A percentile compares a stretch with the other conserved stretches of the same genome.
phyloP scores from a whole-genome alignment of 2,888 invertebrate genomes.

The Coleophora deauratella region DNA sequence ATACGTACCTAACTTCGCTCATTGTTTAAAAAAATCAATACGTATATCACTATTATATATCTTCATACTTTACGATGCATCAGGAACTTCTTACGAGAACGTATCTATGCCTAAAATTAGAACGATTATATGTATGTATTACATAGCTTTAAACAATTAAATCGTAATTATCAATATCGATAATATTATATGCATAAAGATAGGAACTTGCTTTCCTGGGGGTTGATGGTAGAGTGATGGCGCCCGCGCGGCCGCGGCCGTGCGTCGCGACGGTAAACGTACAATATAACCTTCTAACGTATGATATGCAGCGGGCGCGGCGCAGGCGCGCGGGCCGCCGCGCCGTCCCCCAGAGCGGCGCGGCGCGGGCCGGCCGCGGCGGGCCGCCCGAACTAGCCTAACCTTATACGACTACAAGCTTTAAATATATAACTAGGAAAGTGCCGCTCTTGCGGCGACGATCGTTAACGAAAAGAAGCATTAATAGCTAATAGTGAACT shows the following conservation, averaged over 20 bases:
- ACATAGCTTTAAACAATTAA: slow-evolving; percentile 76
- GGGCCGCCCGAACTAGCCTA: slow-evolving; percentile 61
- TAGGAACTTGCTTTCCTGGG: slow-evolving; percentile 76
- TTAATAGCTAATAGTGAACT: slow-evolving; percentile 75
- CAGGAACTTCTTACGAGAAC: slow-evolving; percentile 76
- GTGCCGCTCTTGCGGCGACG: slow-evolving; percentile 57
- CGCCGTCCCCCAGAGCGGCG: slow-evolving; percentile 70
- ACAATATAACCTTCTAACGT: slow-evolving; percentile 73
- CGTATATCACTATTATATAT: slow-evolving; percentile 73
- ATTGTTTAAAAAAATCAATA: slow-evolving; percentile 73
- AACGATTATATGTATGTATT: slow-evolving; percentile 76
- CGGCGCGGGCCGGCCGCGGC: slow-evolving; percentile 58
- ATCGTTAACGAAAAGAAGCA: slow-evolving; percentile 70
- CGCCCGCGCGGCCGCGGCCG: slow-evolving; percentile 61
- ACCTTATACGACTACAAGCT: slow-evolving; percentile 68
- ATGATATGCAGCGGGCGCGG: slow-evolving; percentile 66
- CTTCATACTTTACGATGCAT: slow-evolving; percentile 73
- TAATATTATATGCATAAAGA: slow-evolving; percentile 77
- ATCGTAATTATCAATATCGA: slow-evolving; percentile 76
- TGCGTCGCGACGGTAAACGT: slow-evolving; percentile 67
- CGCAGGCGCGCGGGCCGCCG: slow-evolving; percentile 55
- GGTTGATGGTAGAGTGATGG: slow-evolving; percentile 64
- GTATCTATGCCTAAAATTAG: slow-evolving; percentile 75
- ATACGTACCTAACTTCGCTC: slow-evolving; percentile 71
- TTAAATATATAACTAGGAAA: slow-evolving; percentile 71